Conservation (phyloP, 35 echinoderm and acorn worm species). For the Antedon bifida region DNA sequence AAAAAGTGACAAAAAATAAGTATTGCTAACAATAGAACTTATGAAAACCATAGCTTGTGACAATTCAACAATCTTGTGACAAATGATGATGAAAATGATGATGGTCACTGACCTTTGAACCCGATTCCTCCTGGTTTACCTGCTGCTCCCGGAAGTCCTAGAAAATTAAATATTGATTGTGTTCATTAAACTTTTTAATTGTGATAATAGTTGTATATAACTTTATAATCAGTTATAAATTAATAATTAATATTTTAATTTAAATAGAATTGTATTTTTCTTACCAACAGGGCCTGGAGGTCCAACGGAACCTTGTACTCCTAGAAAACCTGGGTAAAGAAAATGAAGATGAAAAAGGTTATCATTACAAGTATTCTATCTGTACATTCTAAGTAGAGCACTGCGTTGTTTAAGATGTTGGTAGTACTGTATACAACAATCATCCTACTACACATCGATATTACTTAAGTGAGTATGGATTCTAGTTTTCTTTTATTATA, state of each 20-base stretch:
- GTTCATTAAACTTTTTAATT: too few relatives aligned
- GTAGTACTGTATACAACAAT: too few relatives aligned
- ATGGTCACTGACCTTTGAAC: background rate
- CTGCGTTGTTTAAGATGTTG: too few relatives aligned
- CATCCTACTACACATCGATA: too few relatives aligned
- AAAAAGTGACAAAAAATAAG: background rate
- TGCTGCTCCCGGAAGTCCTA: background rate
- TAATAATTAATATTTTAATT: background rate
- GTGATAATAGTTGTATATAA: too few relatives aligned
- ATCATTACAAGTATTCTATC: too few relatives aligned
- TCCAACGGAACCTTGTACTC: background rate
- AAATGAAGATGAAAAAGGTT: too few relatives aligned
- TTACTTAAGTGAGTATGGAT: too few relatives aligned
- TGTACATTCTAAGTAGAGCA: too few relatives aligned
- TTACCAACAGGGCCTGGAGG: background rate
- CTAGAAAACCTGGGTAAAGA: background rate
- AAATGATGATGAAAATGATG: background rate
- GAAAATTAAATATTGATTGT: background rate
- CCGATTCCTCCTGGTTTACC: background rate
- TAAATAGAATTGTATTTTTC: background rate
- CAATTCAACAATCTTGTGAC: background rate
- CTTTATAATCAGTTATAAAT: background rate
- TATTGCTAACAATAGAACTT: background rate
- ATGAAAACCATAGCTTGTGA: background rate
- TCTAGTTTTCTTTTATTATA: too few relatives aligned